A percentile compares a stretch with the other conserved stretches of the same genome.
Evolutionary conservation across 2,113 vertebrate genomes (phyloP).

Genomic region (Etheostoma cragini): DNA sequence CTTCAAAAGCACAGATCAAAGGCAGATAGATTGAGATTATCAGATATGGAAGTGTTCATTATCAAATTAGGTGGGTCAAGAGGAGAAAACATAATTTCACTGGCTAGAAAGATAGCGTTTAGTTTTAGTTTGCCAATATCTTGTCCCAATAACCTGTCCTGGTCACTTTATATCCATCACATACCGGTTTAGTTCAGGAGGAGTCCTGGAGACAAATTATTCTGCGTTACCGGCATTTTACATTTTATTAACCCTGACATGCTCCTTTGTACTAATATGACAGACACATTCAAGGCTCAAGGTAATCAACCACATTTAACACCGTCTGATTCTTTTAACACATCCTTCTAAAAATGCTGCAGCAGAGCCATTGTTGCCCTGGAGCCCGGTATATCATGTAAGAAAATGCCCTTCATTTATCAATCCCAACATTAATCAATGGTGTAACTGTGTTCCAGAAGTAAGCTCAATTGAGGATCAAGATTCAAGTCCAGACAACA

Average conservation of each 20-base stretch:
- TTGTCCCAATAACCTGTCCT: background rate
- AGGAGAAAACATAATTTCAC: background rate
- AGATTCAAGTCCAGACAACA: background rate
- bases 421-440: background rate
- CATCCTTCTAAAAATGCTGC: background rate
- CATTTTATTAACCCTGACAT: background rate
- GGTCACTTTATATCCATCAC: background rate
- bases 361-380: background rate
- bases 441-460: background rate
- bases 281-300: background rate
- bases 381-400: background rate
- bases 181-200: background rate
- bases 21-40: slow-evolving; percentile 2
- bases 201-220: background rate
- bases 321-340: background rate
- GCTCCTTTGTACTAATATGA: background rate
- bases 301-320: background rate
- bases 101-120: background rate
- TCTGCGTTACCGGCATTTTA: background rate
- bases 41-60: background rate
- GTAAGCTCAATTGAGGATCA: background rate
- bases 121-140: background rate
- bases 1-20: slow-evolving; percentile 34
- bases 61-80: background rate
- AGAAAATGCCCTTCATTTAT: background rate